Base-by-base conservation (phyloP, 2,797 vertebrate species). In the Poecilia wingei region DNA sequence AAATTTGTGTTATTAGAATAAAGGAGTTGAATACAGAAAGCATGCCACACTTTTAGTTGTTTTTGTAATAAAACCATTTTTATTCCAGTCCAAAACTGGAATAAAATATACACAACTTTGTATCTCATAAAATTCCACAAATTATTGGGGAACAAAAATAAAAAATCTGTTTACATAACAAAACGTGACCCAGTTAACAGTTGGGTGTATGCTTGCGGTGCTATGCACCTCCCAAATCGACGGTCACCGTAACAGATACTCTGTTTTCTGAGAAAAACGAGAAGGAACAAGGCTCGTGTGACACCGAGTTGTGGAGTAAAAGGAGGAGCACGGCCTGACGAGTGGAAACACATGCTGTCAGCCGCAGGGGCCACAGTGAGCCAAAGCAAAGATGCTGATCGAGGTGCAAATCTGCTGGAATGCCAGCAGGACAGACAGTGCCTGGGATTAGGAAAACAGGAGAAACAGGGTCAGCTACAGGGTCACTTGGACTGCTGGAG, bases 341-440 rank as follows among this genome's bases (percentile, higher is more conserved):
- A 93, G 92, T 91, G 87, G 92, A 91, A 93, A 94, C 93, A 94
- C 87, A 93, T 95, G 94, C 39, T 78, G 64, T 18, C 20, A 79
- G 81, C 80, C 82, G 79, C 72, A 68, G 83, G 88, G 86, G 93
- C 91, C 90, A 88, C 77, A 53, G 49, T 85, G 82, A 80, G 92
- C 89, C 92, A 90, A 82, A 36, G 72, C 66, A 86, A 89, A 92
- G 94, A 93, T 88, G 83, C 81, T 88, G 78, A 82, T 80, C 74
- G 78, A 91, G 88, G 91, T 92, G 90, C 75, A 90, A 94, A 94
- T 91, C 90, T 89, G 79, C 36, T 57, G 14, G 71, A 79, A 75
- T 73, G 76, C 41, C 57, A 79, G 16, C 75, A 85, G 90, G 82
- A 90, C 80, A 86, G 83, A 90, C 5, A 45, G 41, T 28, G 79